Conservation (phyloP, 2,888 invertebrate species). For the Macrosoma leucophasiata region DNA sequence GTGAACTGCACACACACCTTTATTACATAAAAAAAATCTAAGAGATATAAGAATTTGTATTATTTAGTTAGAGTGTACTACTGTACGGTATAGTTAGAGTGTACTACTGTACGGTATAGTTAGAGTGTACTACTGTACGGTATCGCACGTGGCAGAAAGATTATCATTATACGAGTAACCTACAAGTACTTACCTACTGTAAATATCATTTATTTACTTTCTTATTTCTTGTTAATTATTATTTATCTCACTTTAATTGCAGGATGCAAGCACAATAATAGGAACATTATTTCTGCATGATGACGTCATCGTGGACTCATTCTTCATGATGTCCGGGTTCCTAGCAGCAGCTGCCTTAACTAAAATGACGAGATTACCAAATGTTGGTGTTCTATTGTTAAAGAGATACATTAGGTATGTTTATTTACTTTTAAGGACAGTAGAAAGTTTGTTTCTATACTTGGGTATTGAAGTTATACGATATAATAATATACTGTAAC, state of each 20-base stretch:
- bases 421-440: not conserved
- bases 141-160: too few relatives aligned
- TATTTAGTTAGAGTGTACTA: too few relatives aligned
- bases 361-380: conserved; percentile 43
- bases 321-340: conserved; percentile 78
- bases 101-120: too few relatives aligned
- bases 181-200: too few relatives aligned
- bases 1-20: too few relatives aligned
- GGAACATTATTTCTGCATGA: conserved; percentile 73
- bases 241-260: conserved; percentile 20
- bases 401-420: conserved; percentile 78
- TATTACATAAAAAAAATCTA: too few relatives aligned
- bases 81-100: too few relatives aligned
- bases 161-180: too few relatives aligned
- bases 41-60: too few relatives aligned
- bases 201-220: not conserved
- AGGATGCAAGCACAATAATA: conserved; percentile 36
- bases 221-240: conserved; percentile 2
- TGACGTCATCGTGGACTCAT: conserved; percentile 79
- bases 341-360: conserved; percentile 67
- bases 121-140: too few relatives aligned
- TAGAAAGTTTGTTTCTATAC: not conserved
- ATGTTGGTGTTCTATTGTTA: conserved; percentile 67
- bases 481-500: too few relatives aligned
- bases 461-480: too few relatives aligned